Evolutionary conservation across 1,140 invertebrate species (phyloP).

Genomic region (Drosophila melanica): DNA sequence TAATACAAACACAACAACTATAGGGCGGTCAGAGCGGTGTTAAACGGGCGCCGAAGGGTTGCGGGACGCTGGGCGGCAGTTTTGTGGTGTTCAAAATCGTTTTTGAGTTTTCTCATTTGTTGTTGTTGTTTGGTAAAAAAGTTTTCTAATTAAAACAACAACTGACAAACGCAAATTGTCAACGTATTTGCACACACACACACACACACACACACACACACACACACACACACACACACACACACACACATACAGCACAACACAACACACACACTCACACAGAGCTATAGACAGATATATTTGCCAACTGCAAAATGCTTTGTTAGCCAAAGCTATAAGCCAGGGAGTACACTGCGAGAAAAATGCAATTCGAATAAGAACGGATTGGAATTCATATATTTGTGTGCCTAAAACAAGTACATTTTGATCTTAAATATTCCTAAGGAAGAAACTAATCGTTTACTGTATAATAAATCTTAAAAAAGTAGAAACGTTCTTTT

Average conservation of each 20-base stretch:
- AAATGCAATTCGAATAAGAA: too few species aligned
- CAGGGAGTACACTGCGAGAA: too few species aligned
- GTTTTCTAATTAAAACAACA: conserved; percentile 82
- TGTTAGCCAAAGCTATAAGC: conserved; percentile 58
- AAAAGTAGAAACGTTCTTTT: too few species aligned
- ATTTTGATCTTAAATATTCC: too few species aligned
- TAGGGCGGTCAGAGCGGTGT: too few species aligned
- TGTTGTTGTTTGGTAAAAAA: conserved; percentile 68
- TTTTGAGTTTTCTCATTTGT: conserved; percentile 68
- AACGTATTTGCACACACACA: conserved; percentile 54
- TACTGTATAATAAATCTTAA: too few species aligned
- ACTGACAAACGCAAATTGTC: conserved; percentile 80
- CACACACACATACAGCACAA: conserved; percentile 9
- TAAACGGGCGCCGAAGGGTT: background rate
- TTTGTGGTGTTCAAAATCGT: conserved; percentile 74
- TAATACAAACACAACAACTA: conserved; percentile 55
- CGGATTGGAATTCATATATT: too few species aligned
- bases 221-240: background rate
- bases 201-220: conserved; percentile 16
- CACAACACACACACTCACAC: conserved; percentile 2
- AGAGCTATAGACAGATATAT: conserved; percentile 45
- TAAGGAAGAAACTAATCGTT: too few species aligned
- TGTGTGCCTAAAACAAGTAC: too few species aligned
- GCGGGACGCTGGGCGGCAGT: conserved; percentile 21
- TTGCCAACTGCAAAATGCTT: conserved; percentile 75